These are phyloP conservation scores for Poecilus cupreus DNA, from an alignment of 2,888 invertebrate genomes.

Conservation along the genomic window DNA sequence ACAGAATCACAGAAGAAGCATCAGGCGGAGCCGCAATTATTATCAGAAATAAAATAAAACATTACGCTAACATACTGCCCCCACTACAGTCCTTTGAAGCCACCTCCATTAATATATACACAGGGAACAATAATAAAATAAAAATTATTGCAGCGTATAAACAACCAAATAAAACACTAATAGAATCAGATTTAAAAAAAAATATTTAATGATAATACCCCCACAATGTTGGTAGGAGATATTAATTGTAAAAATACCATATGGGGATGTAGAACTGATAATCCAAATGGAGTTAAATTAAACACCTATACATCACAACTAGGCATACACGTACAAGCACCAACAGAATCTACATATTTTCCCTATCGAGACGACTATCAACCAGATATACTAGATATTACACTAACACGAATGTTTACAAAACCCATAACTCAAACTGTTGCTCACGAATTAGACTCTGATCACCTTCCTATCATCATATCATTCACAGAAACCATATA, in stretches of 20 bases:
- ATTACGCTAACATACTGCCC: not conserved
- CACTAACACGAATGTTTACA: not conserved
- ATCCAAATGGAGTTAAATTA: not conserved
- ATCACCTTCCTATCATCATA: constrained; percentile 49
- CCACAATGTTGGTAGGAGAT: not conserved
- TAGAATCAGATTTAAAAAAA: not conserved
- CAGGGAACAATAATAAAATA: constrained; percentile 18
- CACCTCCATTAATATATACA: not conserved
- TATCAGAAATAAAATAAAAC: constrained; percentile 2
- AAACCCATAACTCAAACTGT: not conserved
- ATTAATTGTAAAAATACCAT: not conserved
- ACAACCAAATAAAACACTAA: constrained; percentile 18
- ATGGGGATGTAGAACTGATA: constrained; percentile 17
- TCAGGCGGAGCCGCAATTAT: not conserved
- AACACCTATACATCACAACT: not conserved
- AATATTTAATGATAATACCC: not conserved
- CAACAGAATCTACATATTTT: not conserved
- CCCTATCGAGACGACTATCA: not conserved
- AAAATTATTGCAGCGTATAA: constrained; percentile 21
- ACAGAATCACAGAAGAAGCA: no score
- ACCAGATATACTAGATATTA: not conserved
- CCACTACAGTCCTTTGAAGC: not conserved
- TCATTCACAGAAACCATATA: constrained; percentile 25
- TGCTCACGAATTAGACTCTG: constrained; percentile 43
- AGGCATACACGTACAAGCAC: not conserved